Conservation (phyloP, 2,797 vertebrate genomes). For the Knipowitschia caucasica region DNA sequence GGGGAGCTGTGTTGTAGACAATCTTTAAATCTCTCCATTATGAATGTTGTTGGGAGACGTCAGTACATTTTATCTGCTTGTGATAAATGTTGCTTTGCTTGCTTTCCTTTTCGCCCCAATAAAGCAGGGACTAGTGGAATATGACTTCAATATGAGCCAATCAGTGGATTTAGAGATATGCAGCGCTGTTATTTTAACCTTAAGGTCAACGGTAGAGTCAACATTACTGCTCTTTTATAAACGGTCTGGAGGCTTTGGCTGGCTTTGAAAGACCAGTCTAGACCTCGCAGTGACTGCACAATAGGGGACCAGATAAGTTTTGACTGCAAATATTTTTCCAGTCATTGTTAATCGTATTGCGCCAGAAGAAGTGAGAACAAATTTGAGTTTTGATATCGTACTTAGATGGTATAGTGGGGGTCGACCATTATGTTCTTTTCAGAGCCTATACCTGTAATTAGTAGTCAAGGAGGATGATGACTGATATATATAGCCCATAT, state of each 20-base stretch:
- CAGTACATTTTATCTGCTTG: constrained; percentile 40
- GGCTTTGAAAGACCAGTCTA: not conserved
- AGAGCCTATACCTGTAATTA: too few relatives aligned
- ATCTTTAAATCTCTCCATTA: constrained; percentile 53
- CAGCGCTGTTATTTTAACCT: constrained; percentile 30
- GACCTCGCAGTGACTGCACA: not conserved
- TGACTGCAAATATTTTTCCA: not conserved
- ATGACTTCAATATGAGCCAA: constrained; percentile 14
- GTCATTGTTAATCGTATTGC: not conserved
- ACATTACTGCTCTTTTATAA: constrained; percentile 43
- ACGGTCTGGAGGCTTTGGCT: constrained; percentile 33
- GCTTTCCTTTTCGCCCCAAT: constrained; percentile 20
- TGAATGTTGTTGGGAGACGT: constrained; percentile 41
- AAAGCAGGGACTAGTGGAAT: not conserved
- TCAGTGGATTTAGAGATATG: constrained; percentile 17
- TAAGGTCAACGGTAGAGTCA: constrained; percentile 45
- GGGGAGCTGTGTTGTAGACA: constrained; percentile 38
- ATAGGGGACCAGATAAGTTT: not conserved
- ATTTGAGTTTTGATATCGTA: not conserved
- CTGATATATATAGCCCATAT: too few relatives aligned
- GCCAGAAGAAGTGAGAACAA: not conserved
- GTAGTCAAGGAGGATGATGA: too few relatives aligned
- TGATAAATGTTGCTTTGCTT: constrained; percentile 22
- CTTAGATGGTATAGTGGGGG: too few relatives aligned
- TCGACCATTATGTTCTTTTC: too few relatives aligned